Evolutionary conservation across 1,140 invertebrate species (phyloP), one percentile per base, ranked within the genome.

Genomic region (Stegodyphus dumicola): DNA sequence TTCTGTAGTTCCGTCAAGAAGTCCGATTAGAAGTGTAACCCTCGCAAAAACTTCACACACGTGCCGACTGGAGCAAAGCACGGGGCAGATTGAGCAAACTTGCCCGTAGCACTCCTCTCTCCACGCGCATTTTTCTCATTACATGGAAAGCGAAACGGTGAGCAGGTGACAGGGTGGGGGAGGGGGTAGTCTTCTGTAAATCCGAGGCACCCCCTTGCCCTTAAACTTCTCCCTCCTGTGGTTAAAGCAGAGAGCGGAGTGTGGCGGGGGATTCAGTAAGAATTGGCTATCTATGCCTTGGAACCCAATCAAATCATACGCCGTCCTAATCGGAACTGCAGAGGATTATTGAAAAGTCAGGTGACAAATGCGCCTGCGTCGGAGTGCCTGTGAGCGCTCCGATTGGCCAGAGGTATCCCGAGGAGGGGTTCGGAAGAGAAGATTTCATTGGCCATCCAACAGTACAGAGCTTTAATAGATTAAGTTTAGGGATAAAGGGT

Each of bases 251-350:
- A 13, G 6, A 52, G 71, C 4, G 69, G n/a, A 60, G 60, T 51
- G 69, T 51, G 78, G 77, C 64, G n/a, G 48, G 56, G 48, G 11
- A 83, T 75, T 85, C 65, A 77, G 64, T 69, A 85, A 76, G 74
- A 85, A 54, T 83, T 54, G 71, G 54, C 49, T 80, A 70, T 81
- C 70, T 81, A n/a, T 60, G 60, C 81, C 56, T 67, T 69, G 18
- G 81, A 85, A 70, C 81, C 74, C 81, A 85, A 85, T 85, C 81
- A 85, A 85, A 85, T 85, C 81, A 84, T 84, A 84, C 73, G 73
- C 81, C 51, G 74, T n/a, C 81, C 11, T 76, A 85, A 85, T 85
- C 71, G 70, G 60, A 65, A 85, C 73, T 85, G 81, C 71, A 60
- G 81, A 69, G 81, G 81, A 85, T 85, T 85, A 85, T 85, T 85